Evolutionary conservation across 2,797 vertebrate genomes (phyloP).

Genomic region (Meriones psammophilus): DNA sequence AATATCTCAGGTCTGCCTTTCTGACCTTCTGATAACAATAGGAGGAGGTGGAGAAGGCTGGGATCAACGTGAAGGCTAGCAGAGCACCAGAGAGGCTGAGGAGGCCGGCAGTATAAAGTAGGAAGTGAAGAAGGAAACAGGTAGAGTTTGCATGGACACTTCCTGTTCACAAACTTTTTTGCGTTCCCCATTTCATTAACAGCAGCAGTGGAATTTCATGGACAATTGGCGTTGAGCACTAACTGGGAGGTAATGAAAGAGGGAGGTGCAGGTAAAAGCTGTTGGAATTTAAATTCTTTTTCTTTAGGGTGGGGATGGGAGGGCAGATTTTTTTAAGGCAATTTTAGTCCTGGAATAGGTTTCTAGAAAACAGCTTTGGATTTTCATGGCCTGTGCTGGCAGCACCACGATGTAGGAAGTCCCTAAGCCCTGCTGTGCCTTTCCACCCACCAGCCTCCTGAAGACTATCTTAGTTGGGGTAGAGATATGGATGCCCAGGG

Average conservation of each 20-base stretch:
- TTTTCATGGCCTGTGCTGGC: slow-evolving; percentile 31
- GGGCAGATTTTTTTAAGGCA: slow-evolving; percentile 65
- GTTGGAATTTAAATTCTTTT: slow-evolving; percentile 83
- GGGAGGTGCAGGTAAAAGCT: slow-evolving; percentile 79
- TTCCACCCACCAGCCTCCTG: not conserved
- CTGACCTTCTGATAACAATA: not conserved
- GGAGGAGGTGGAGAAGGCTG: not conserved
- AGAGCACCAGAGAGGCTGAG: not conserved
- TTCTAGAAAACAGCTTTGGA: slow-evolving; percentile 70
- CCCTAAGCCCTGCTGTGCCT: not conserved
- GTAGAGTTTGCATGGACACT: slow-evolving; percentile 73
- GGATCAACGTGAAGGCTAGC: not conserved
- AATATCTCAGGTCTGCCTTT: fast-evolving
- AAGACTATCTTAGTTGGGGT: too few species aligned
- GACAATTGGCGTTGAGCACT: slow-evolving; percentile 83
- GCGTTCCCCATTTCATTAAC: slow-evolving; percentile 83
- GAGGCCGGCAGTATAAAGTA: not conserved
- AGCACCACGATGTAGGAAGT: not conserved
- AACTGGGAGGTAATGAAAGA: slow-evolving; percentile 82
- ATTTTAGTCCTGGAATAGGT: slow-evolving; percentile 75
- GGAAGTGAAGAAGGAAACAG: slow-evolving; percentile 72
- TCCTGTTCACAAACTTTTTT: slow-evolving; percentile 82
- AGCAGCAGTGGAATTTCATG: slow-evolving; percentile 84
- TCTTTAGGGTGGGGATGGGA: slow-evolving; percentile 53
- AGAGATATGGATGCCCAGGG: not conserved